Evolutionary conservation across 2,797 vertebrate genomes (phyloP), one percentile per base, ranked within the genome.

Genomic region (Pangasius djambal): DNA sequence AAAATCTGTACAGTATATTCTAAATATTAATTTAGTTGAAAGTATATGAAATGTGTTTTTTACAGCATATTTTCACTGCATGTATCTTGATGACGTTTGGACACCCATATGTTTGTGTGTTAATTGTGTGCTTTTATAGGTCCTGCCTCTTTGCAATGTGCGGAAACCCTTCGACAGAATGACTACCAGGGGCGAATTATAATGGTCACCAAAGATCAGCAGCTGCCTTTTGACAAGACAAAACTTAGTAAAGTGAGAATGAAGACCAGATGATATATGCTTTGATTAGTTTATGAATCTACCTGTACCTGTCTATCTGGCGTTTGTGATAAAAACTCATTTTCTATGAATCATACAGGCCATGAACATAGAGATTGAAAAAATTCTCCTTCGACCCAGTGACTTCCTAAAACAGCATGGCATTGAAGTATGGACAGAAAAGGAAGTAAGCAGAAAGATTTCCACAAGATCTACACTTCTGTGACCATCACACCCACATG

Each of bases 161-260:
- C 97, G 25, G 98, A 98, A 93, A 98, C 95, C 0, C 96, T 98
- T 87, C 95, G 97, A 0, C 97, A 98, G 90, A 97, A 97, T 90
- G 93, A 93, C 61, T 98, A 97, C 90, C 94, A 92, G 0, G 97
- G 98, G 88, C 95, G 95, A 91, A 96, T 98, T 91, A 83, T 98
- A 92, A 95, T 98, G 89, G 92, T 95, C 86, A 98, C 97, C 88
- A 97, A 91, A 72, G 97, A 98, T 89, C 93, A 86, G 1, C 91
- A 97, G 0, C 93, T 95, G 20, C 97, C 98, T 0, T 97, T 96
- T 9, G 97, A 98, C 95, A 97, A 96, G 86, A 90, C 97, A 89
- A 97, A 97, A 91, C 94, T 98, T 77, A 98, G 96, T 92, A 98
- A 98, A 96, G 97, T 98, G 75, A 0, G 88, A 69, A 79, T 20